Conservation (phyloP, 2,888 invertebrate species). For the Dicyrtomina minuta region DNA sequence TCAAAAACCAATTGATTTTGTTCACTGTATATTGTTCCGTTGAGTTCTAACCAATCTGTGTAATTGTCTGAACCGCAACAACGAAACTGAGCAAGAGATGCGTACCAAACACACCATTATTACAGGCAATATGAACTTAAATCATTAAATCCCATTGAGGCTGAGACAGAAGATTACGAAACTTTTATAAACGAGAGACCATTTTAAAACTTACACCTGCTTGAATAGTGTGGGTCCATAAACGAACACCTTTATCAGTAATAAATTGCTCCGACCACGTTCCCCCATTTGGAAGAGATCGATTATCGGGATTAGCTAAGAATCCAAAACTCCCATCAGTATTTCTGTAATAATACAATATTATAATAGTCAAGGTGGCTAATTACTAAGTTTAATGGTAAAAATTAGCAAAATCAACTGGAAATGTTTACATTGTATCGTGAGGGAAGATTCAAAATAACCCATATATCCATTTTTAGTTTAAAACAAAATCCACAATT, state of each 20-base stretch:
- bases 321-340: neutral
- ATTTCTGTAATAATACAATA: too few relatives aligned
- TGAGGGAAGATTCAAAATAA: too few relatives aligned
- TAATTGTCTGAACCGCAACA: conserved; percentile 17
- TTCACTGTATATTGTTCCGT: neutral
- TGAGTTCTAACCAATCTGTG: conserved; percentile 5
- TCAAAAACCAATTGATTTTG: neutral
- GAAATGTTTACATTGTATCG: too few relatives aligned
- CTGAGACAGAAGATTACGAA: neutral
- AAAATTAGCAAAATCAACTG: too few relatives aligned
- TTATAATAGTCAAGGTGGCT: too few relatives aligned
- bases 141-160: too few relatives aligned
- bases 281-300: neutral
- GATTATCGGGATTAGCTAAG: neutral
- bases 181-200: neutral
- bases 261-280: neutral
- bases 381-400: too few relatives aligned
- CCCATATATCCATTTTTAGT: too few relatives aligned
- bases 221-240: conserved; percentile 16
- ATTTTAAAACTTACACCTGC: neutral
- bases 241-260: conserved; percentile 14
- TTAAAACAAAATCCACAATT: too few relatives aligned
- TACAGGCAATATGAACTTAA: too few relatives aligned
- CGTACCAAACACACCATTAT: too few relatives aligned
- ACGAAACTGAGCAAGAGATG: neutral